Base-by-base conservation (phyloP, 2,888 invertebrate genomes). In the Geophilus truncorum region DNA sequence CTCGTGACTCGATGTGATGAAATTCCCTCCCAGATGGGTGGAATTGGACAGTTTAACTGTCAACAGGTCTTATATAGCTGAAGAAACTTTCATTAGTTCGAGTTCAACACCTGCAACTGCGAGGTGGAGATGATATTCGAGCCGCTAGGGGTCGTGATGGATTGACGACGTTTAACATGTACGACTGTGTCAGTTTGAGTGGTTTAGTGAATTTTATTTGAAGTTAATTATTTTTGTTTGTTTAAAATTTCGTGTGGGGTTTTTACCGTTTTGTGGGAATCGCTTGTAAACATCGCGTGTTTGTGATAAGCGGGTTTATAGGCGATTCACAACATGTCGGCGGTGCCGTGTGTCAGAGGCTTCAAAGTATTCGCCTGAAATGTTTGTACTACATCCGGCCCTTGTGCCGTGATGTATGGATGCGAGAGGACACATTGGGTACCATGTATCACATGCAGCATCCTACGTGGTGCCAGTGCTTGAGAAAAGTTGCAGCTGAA, bases 401-500 rank as follows among this genome's bases (percentile, higher is more conserved):
- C 70, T 70, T 70, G 28, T 23, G 28, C n/a, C 70, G 7, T 70
- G 70, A 70, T 70, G 70, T 15, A 70, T 70, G 70, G 70, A 70
- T 15, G 70, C 70, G 28, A 70, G 70, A 70, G 70, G 70, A 70
- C 70, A 70, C 70, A 28, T 70, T 70, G n/a, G 70, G 70, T 70
- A 6, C 70, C 70, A 70, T 70, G 70, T 62, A 62, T 62, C 57
- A 62, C 23, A 1, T n/a, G n/a, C n/a, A n/a, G n/a, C n/a, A n/a
- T n/a, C n/a, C 21, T 21, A 18, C 57, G 0, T 21, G 10, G 57
- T 62, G 57, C 57, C 57, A 62, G 21, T 21, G 10, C 21, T 62
- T 18, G 21, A 18, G 57, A 21, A 62, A 62, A 62, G 57, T 21
- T 62, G 57, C 57, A 62, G 57, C 57, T 62, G 57, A 62, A 21